phyloP scores from a whole-genome alignment of 2,113 vertebrate genomes.

The Vulpes lagopus region DNA sequence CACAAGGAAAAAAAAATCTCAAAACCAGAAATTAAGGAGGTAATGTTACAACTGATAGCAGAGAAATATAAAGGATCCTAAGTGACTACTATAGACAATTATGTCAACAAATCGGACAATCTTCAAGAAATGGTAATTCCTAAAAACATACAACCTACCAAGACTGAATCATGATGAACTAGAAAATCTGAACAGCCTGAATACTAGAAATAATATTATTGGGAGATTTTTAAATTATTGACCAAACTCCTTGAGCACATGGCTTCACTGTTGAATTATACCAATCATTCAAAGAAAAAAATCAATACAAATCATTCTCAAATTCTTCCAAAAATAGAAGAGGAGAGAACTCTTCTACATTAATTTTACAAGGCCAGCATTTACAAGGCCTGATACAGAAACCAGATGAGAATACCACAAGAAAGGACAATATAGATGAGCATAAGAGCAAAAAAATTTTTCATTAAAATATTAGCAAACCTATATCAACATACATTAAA shows the following conservation, averaged over 20 bases:
- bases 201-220: background rate
- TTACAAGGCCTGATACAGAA: background rate
- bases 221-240: background rate
- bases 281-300: background rate
- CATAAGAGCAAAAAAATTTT: background rate
- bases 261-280: background rate
- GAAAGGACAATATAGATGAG: background rate
- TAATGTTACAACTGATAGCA: background rate
- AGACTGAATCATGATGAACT: background rate
- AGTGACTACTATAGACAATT: background rate
- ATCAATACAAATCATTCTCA: background rate
- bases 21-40: background rate
- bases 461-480: background rate
- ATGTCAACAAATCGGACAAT: background rate
- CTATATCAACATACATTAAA: background rate
- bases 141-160: background rate
- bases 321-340: background rate
- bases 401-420: background rate
- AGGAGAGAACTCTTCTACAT: background rate
- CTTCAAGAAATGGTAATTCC: background rate
- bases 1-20: background rate
- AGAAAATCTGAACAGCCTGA: background rate
- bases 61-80: background rate
- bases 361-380: background rate
- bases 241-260: background rate